Conservation (phyloP, 2,888 invertebrate species). For the Morpho helenor region DNA sequence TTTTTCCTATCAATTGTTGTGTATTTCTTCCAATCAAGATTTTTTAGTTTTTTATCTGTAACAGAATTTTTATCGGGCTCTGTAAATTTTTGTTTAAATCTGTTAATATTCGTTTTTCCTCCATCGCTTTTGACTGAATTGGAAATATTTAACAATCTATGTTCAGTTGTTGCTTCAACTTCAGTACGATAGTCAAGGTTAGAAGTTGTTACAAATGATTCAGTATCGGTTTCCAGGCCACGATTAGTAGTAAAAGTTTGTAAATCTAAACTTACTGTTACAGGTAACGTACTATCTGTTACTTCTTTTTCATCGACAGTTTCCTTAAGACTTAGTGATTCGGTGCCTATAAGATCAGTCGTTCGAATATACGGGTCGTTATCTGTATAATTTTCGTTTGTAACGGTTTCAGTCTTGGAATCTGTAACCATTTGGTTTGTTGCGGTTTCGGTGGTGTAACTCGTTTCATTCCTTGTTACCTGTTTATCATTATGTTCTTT, state of each 20-base stretch:
- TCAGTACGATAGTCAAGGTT: neutral
- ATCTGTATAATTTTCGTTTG: too few species aligned
- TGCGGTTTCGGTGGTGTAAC: neutral
- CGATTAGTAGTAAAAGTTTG: neutral
- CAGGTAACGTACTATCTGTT: neutral
- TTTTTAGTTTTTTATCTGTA: slow-evolving; percentile 6
- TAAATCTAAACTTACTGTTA: neutral
- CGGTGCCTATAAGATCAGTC: too few species aligned
- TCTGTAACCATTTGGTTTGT: too few species aligned
- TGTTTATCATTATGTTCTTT: slow-evolving; percentile 32
- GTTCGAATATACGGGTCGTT: too few species aligned
- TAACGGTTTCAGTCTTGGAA: too few species aligned
- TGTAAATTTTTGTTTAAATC: neutral
- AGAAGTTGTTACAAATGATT: neutral
- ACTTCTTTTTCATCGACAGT: neutral
- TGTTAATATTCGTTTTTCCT: neutral
- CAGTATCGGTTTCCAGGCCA: neutral
- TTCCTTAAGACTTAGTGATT: too few species aligned
- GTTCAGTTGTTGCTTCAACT: slow-evolving; percentile 2
- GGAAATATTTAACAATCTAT: neutral
- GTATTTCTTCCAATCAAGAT: slow-evolving; percentile 43
- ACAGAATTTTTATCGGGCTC: slow-evolving; percentile 8
- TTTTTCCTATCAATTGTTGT: slow-evolving; percentile 30
- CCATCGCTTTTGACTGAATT: neutral
- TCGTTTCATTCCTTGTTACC: slow-evolving; percentile 12